A percentile compares a stretch with the other conserved stretches of the same genome.
phyloP scores from a whole-genome alignment of 2,797 vertebrate genomes.

The Enteromius afrohamiltoni region DNA sequence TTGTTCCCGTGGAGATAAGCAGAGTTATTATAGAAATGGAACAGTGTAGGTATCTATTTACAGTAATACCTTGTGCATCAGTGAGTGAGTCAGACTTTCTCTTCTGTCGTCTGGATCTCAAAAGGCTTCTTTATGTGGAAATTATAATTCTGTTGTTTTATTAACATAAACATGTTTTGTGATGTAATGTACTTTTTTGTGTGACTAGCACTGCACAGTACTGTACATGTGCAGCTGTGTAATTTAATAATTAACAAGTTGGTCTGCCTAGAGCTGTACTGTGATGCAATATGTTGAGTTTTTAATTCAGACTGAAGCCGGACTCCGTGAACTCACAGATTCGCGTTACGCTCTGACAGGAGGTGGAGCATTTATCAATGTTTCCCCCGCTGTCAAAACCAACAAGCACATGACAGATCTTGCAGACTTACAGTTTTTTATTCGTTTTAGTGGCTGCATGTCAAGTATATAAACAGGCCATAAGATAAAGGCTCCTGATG shows the following conservation, averaged over 20 bases:
- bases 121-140: conserved; percentile 7
- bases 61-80: conserved; percentile 1
- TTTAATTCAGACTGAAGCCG: neutral
- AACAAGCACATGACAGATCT: conserved; percentile 2
- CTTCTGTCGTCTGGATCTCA: neutral
- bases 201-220: neutral
- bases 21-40: conserved; percentile 40
- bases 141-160: conserved; percentile 11
- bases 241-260: conserved; percentile 17
- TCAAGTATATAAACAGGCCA: neutral
- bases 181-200: neutral
- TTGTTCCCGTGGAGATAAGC: conserved; percentile 36
- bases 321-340: neutral
- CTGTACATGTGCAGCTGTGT: conserved; percentile 5
- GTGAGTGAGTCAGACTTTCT: conserved; percentile 18
- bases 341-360: conserved; percentile 13
- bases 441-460: conserved; percentile 26
- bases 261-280: neutral
- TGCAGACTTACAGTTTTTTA: conserved; percentile 24
- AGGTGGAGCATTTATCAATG: conserved; percentile 24
- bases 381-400: conserved; percentile 30
- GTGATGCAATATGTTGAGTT: conserved; percentile 27
- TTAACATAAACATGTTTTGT: neutral
- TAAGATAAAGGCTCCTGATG: neutral
- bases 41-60: conserved; percentile 21